Evolutionary conservation across 2,888 invertebrate genomes (phyloP).

Genomic region (Stramonita haemastoma): DNA sequence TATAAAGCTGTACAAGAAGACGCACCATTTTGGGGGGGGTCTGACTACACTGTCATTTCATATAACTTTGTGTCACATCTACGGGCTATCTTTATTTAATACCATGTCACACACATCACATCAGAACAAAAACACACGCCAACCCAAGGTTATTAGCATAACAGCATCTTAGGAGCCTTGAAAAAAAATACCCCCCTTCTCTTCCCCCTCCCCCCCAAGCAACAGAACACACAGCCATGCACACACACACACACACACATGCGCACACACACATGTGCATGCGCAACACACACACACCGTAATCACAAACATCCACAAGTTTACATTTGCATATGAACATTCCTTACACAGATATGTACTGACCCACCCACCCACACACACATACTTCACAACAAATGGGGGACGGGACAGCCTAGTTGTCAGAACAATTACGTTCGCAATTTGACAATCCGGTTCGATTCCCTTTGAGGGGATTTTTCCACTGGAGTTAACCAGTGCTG

Average conservation of each 20-base stretch:
- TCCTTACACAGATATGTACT: neutral
- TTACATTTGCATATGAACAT: neutral
- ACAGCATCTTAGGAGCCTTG: neutral
- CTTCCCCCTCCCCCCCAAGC: neutral
- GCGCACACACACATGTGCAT: neutral
- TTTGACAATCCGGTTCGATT: too few species aligned
- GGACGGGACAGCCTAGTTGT: too few species aligned
- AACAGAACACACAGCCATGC: neutral
- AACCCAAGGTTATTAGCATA: neutral
- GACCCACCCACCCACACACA: neutral
- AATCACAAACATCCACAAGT: too few species aligned
- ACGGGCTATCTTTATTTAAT: neutral
- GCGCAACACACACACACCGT: neutral
- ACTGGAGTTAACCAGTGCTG: too few species aligned
- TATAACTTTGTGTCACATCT: too few species aligned
- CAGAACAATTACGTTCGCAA: too few species aligned
- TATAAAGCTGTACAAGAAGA: too few species aligned
- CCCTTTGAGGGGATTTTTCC: too few species aligned
- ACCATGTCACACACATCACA: neutral
- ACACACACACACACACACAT: neutral
- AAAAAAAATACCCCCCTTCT: neutral
- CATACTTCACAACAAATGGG: neutral
- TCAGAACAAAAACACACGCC: neutral
- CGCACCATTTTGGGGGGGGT: too few species aligned
- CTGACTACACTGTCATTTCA: too few species aligned